A percentile compares a stretch with the other conserved stretches of the same genome.
phyloP scores from a whole-genome alignment of 2,797 vertebrate genomes.

The Xenops minutus region DNA sequence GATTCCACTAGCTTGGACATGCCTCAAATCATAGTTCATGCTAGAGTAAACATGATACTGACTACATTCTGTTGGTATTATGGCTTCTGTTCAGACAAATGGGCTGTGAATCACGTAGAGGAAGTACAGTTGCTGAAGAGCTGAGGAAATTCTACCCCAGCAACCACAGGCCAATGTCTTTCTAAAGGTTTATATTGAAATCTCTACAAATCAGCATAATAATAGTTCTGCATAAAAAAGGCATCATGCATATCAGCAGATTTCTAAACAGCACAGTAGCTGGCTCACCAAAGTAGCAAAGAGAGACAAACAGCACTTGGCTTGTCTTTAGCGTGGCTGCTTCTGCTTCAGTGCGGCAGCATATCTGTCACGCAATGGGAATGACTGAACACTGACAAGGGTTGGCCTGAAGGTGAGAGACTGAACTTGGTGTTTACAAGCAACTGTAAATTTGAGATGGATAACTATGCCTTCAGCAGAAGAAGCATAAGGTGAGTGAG shows the following conservation, averaged over 20 bases:
- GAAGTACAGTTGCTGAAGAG: not conserved
- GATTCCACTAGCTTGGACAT: not conserved
- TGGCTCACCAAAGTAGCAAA: not conserved
- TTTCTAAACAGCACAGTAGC: not conserved
- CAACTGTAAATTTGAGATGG: not conserved
- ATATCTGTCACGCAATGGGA: not conserved
- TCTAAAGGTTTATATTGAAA: not conserved
- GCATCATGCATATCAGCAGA: not conserved
- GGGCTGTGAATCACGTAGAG: not conserved
- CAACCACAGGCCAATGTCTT: not conserved
- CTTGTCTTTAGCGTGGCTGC: not conserved
- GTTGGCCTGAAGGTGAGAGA: not conserved
- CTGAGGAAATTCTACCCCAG: not conserved
- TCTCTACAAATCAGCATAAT: not conserved
- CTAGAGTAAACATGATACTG: not conserved
- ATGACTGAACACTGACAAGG: not conserved
- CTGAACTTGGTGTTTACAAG: not conserved
- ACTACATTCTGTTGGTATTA: not conserved
- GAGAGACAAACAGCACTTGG: not conserved
- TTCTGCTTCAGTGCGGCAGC: not conserved
- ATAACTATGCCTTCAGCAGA: not conserved
- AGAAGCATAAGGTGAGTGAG: not conserved
- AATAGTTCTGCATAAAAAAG: not conserved
- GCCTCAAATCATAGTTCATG: not conserved
- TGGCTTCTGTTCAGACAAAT: not conserved